phyloP scores from a whole-genome alignment of 1,140 invertebrate genomes.

The Mya arenaria region DNA sequence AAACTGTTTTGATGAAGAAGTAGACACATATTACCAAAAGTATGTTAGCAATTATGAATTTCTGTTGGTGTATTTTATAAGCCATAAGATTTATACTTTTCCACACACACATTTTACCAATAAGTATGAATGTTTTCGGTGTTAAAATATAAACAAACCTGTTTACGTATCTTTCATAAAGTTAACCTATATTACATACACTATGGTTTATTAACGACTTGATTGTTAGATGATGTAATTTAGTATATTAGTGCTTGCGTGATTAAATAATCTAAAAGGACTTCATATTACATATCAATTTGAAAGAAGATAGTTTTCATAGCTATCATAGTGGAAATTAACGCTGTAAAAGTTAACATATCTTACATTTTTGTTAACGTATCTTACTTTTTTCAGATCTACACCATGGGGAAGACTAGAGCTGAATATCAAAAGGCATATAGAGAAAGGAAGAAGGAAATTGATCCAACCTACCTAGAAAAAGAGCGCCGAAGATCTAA shows the following conservation, averaged over 20 bases:
- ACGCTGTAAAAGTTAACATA: not conserved
- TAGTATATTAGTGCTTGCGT: not conserved
- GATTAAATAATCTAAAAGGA: not conserved
- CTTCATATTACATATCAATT: not conserved
- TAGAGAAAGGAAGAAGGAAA: not conserved
- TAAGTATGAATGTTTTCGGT: too few species aligned
- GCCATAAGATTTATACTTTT: not conserved
- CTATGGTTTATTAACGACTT: not conserved
- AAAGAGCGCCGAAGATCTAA: not conserved
- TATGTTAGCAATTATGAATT: not conserved
- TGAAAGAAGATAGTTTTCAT: not conserved
- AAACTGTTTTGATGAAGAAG: not conserved
- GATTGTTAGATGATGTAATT: too few species aligned
- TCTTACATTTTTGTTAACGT: not conserved
- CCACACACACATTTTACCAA: too few species aligned
- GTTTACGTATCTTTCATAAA: not conserved
- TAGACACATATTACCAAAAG: not conserved
- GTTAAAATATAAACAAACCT: not conserved
- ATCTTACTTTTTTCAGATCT: not conserved
- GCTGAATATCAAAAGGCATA: slow-evolving; percentile 11
- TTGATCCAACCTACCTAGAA: not conserved
- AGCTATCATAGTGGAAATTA: not conserved
- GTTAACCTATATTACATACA: not conserved
- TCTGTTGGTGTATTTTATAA: not conserved
- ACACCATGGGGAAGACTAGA: not conserved